A percentile compares a stretch with the other conserved stretches of the same genome.
Conservation (phyloP, 2,888 invertebrate genomes). For the Xylota sylvarum region DNA sequence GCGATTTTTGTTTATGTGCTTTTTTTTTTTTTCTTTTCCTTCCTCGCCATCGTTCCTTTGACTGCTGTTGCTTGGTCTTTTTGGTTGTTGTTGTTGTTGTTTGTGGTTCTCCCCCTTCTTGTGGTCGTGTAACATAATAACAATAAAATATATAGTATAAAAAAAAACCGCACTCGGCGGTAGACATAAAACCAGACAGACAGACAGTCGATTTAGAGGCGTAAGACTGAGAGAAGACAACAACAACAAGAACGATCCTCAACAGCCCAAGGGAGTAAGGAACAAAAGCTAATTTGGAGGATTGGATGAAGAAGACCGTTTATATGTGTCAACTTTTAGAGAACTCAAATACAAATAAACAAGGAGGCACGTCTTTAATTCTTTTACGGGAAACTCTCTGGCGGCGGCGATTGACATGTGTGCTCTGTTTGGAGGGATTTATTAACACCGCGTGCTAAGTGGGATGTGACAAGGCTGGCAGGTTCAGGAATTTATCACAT, state of each 20-base stretch:
- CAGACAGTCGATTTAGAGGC: conserved; percentile 57
- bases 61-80: conserved; percentile 57
- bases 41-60: conserved; percentile 43
- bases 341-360: conserved; percentile 30
- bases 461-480: conserved; percentile 55
- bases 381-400: conserved; percentile 32
- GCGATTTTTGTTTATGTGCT: conserved; percentile 61
- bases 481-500: conserved; percentile 34
- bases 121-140: conserved; percentile 58
- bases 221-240: not conserved
- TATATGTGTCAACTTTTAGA: conserved; percentile 60
- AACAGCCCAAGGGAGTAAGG: conserved; percentile 20
- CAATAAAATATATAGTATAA: conserved; percentile 29
- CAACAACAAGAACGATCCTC: not conserved
- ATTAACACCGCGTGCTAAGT: conserved; percentile 68
- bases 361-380: conserved; percentile 30
- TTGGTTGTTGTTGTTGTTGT: conserved; percentile 35
- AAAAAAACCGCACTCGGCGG: conserved; percentile 34
- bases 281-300: conserved; percentile 36
- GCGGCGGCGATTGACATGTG: conserved; percentile 55
- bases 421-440: conserved; percentile 60
- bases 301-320: conserved; percentile 5
- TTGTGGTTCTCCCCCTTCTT: conserved; percentile 24
- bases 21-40: conserved; percentile 11
- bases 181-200: conserved; percentile 68